Evolutionary conservation across 2,888 invertebrate genomes (phyloP), one percentile per base, ranked within the genome.

Genomic region (Aphodius sticticus): DNA sequence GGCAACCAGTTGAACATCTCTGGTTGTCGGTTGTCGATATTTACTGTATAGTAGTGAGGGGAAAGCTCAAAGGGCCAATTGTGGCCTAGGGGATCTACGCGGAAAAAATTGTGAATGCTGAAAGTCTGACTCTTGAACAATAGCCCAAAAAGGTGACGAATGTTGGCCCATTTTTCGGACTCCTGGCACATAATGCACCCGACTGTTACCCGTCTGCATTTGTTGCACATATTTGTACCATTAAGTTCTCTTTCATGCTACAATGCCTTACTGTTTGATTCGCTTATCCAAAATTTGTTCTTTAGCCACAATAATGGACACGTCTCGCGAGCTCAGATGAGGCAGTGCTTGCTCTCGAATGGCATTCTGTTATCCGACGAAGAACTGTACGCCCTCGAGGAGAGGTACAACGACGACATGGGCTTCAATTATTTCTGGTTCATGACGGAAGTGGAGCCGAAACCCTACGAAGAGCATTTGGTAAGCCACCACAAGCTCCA

Each of bases 401-500:
- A 91, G 84, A 91, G 94, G 82, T 95, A 94, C 89, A 92, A 93
- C 81, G 94, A 95, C 87, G 93, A 95, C 86, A 88, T 93, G 86
- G 96, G 95, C 26, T 95, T 96, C 88, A 93, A 93, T 90, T 96
- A 95, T 86, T 90, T 91, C 81, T 91, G 91, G 84, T 93, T 96
- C 83, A 89, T 96, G 77, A 91, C 92, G 79, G 95, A 95, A 88
- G 92, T 93, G 83, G 91, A 92, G 82, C 87, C 91, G 0, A 86
- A 86, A 77, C 85, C 87, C 5, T 83, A 88, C 38, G 89, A 89
- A 78, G 86, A 87, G 81, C 89, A 90, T 6, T 81, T 90, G 86
- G 90, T 90, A 86, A 82, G 81, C 74, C 36, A 71, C 4, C 9
- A 53, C 1, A 53, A 53, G 53, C 53, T 9, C 4, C 53, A 53